phyloP scores from a whole-genome alignment of 2,113 vertebrate genomes.

The Hemicordylus capensis region DNA sequence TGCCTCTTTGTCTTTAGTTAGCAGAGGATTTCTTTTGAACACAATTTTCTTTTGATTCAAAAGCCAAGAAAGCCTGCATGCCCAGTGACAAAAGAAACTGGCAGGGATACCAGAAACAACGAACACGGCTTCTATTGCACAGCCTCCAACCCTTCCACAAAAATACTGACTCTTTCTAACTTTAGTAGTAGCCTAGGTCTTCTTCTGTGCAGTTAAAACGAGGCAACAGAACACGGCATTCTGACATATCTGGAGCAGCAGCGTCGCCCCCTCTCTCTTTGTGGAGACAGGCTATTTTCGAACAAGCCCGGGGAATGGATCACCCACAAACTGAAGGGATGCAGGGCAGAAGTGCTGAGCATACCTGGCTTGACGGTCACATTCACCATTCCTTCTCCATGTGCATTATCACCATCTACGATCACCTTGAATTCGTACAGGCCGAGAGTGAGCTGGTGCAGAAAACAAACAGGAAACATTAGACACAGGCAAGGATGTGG shows the following conservation, averaged over 20 bases:
- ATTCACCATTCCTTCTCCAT: slow-evolving; percentile 93
- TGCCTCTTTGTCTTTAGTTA: too few relatives aligned
- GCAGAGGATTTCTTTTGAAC: too few relatives aligned
- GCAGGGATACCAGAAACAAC: neutral
- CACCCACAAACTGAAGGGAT: neutral
- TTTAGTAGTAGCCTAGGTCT: neutral
- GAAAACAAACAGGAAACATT: slow-evolving; percentile 30
- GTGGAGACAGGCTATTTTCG: neutral
- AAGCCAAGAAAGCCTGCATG: neutral
- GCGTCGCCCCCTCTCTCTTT: neutral
- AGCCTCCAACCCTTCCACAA: neutral
- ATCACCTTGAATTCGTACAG: slow-evolving; percentile 93
- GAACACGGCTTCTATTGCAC: neutral
- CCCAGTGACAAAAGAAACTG: neutral
- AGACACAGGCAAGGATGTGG: slow-evolving; percentile 23
- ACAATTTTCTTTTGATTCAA: too few relatives aligned
- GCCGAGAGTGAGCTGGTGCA: slow-evolving; percentile 89
- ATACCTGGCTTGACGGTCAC: slow-evolving; percentile 96
- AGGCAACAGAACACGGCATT: too few relatives aligned
- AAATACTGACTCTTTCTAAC: neutral
- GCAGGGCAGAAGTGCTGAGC: slow-evolving; percentile 2
- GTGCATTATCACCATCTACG: slow-evolving; percentile 82
- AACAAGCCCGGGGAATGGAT: neutral
- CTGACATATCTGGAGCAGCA: neutral
- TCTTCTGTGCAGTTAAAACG: neutral